Percentiles rank a stretch among this genome's conserved stretches.
phyloP scores from a whole-genome alignment of 2,113 vertebrate species.

The Prunella fulvescens region DNA sequence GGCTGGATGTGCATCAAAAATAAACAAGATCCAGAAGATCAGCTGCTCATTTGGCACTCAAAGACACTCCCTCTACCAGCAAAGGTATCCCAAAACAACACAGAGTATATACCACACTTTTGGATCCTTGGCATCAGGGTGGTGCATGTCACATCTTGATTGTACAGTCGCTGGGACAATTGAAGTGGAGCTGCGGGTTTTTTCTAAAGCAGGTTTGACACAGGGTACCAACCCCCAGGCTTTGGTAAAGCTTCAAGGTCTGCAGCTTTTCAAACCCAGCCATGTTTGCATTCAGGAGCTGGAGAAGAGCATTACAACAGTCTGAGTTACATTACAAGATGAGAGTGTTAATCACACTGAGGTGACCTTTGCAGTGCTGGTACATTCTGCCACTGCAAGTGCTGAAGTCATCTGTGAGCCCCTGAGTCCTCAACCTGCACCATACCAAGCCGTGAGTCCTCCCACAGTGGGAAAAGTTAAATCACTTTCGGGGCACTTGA shows the following conservation, averaged over 20 bases:
- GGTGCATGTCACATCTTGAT: background rate
- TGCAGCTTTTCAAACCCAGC: background rate
- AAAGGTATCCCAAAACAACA: background rate
- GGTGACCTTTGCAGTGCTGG: background rate
- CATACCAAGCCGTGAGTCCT: background rate
- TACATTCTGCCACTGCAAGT: background rate
- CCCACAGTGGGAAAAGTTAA: background rate
- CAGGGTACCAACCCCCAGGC: fast-evolving
- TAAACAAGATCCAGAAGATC: background rate
- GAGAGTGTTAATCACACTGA: fast-evolving
- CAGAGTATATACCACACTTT: background rate
- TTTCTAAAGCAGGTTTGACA: background rate
- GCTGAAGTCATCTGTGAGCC: background rate
- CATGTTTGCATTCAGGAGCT: background rate
- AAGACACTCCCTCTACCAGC: background rate
- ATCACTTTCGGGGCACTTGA: background rate
- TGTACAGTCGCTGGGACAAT: fast-evolving
- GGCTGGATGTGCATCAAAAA: background rate
- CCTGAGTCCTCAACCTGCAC: fast-evolving
- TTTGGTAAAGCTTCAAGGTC: background rate
- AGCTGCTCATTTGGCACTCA: background rate
- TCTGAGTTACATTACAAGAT: background rate
- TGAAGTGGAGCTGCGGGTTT: background rate
- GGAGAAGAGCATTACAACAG: background rate
- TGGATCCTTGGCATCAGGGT: background rate